Evolutionary conservation across 2,113 vertebrate species (phyloP), one percentile per base, ranked within the genome.

Genomic region (Lepus timidus): DNA sequence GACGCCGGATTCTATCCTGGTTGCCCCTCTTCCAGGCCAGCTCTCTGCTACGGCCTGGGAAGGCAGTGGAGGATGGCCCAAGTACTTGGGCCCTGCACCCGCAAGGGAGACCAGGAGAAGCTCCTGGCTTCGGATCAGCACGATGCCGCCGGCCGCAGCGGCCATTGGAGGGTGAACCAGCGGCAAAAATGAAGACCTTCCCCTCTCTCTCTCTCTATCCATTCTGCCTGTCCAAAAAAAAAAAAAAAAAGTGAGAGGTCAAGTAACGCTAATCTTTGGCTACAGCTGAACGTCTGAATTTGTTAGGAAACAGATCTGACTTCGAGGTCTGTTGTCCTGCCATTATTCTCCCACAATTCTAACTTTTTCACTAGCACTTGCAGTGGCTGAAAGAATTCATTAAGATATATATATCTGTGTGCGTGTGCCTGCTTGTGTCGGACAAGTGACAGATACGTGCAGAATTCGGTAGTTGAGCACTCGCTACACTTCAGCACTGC

Each of bases 401-500:
- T 87, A 10, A 68, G 64, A 33, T 55, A 17, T 79, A 74, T 78
- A 61, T n/a, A 36, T 12, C 16, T 67, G 55, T 80, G 27, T 52
- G 12, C 4, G 0, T 65, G 23, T 86, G 22, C 80, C 67, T 80
- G 3, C 27, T 23, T 76, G 10, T 86, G 22, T 74, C 67, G 52
- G 12, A 84, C 4, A 64, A 81, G 39, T 31, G 39, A 75, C 33
- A 55, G 11, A 19, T n/a, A 14, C 84, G 52, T 73, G 25, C 36
- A 82, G 78, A 89, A 75, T 74, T 70, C 86, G 80, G 70, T 39
- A 81, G 33, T 88, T 94, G 39, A 76, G 25, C 91, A 74, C 36
- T 20, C 70, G 36, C 27, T 73, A 80, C 71, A 62, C 31, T 88
- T 86, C 82, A 83, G 52, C 23, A 76, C 19, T 27, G 58, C 11